phyloP scores from a whole-genome alignment of 2,113 vertebrate genomes.

The Lontra canadensis region DNA sequence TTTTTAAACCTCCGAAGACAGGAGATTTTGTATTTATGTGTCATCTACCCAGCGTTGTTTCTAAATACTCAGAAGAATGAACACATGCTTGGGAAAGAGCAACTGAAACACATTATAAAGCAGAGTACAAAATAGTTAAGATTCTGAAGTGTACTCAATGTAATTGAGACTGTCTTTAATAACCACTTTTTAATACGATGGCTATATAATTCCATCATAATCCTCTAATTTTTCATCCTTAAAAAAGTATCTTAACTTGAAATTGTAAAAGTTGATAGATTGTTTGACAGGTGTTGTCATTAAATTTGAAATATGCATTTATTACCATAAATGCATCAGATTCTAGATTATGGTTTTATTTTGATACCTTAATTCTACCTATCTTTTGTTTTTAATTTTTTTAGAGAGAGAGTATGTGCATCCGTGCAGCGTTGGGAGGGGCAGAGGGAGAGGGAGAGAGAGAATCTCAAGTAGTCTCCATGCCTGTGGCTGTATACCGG shows the following conservation, averaged over 20 bases:
- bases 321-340: not conserved
- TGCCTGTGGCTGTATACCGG: not conserved
- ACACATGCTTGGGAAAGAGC: slow-evolving; percentile 20
- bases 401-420: not conserved
- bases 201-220: not conserved
- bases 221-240: not conserved
- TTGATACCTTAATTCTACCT: not conserved
- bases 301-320: not conserved
- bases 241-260: not conserved
- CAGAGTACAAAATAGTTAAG: not conserved
- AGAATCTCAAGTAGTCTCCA: not conserved
- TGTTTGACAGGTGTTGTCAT: slow-evolving; percentile 6
- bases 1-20: slow-evolving; percentile 64
- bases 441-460: not conserved
- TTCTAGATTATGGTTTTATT: slow-evolving; percentile 12
- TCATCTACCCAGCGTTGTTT: slow-evolving; percentile 64
- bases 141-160: not conserved
- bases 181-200: not conserved
- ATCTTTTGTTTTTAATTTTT: not conserved
- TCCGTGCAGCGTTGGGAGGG: not conserved
- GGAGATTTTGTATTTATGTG: not conserved
- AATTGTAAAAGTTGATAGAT: not conserved
- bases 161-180: not conserved
- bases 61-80: slow-evolving; percentile 56
- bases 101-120: not conserved